Conservation (phyloP, 2,888 invertebrate species). For the Drosophila lutescens region DNA sequence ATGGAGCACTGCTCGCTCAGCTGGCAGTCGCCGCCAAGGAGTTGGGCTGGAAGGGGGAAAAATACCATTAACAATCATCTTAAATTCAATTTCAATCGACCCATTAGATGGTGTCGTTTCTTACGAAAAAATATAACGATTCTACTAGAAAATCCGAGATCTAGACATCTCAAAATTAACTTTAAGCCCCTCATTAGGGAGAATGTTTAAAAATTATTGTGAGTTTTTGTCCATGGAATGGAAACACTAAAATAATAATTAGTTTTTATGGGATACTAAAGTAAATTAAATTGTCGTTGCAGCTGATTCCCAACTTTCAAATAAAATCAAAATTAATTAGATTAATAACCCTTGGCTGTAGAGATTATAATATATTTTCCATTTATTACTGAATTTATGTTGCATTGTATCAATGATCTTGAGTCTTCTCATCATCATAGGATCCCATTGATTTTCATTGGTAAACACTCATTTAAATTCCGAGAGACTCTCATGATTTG, state of each 20-base stretch:
- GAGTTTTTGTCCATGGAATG: background rate
- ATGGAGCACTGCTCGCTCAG: conserved; percentile 93
- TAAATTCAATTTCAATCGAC: conserved; percentile 1
- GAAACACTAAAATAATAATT: background rate
- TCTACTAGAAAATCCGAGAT: background rate
- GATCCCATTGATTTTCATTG: background rate
- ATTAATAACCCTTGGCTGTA: too few species aligned
- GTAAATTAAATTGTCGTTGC: too few species aligned
- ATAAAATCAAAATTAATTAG: too few species aligned
- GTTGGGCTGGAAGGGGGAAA: conserved; percentile 54
- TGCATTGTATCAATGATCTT: too few species aligned
- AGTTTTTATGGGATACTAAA: background rate
- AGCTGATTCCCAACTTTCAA: too few species aligned
- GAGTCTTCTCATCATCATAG: too few species aligned
- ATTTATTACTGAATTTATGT: too few species aligned
- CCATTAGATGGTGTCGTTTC: conserved; percentile 6
- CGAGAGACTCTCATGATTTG: background rate
- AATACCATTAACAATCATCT: conserved; percentile 13
- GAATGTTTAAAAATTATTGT: background rate
- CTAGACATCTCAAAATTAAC: conserved; percentile 2
- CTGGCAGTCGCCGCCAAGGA: conserved; percentile 90
- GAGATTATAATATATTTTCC: background rate
- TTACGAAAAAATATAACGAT: conserved; percentile 1
- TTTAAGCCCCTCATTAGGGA: background rate
- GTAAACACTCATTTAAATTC: background rate